These are phyloP conservation scores for Lytechinus variegatus DNA, from an alignment of 35 echinoderm and acorn worm species.

Conservation along the genomic window DNA sequence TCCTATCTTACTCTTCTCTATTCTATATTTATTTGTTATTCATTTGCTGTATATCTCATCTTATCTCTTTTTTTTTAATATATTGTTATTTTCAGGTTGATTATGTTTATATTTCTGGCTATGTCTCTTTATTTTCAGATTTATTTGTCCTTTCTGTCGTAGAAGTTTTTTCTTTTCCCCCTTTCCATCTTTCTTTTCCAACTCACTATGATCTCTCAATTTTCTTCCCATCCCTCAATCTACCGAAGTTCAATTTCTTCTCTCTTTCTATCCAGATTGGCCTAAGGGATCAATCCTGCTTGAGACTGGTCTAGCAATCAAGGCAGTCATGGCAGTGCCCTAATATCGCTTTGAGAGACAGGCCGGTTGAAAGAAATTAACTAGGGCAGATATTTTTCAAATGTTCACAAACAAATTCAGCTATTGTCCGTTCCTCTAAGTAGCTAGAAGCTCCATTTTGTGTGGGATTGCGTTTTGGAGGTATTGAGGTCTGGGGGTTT, in stretches of 20 bases:
- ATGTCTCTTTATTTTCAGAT: too few species aligned
- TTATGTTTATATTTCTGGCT: too few species aligned
- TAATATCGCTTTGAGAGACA: slow-evolving; percentile 46
- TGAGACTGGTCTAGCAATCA: slow-evolving; percentile 37
- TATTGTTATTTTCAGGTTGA: too few species aligned
- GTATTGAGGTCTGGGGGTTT: background rate
- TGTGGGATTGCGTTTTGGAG: slow-evolving; percentile 26
- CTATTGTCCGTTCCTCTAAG: slow-evolving; percentile 26
- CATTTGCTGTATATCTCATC: background rate
- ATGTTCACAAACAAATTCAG: slow-evolving; percentile 59
- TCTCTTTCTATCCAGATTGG: background rate
- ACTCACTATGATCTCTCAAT: background rate
- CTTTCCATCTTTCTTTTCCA: background rate
- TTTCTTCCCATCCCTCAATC: background rate
- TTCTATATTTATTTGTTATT: background rate
- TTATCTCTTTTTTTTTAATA: background rate
- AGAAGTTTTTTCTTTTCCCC: background rate
- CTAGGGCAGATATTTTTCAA: slow-evolving; percentile 58
- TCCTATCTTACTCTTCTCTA: background rate
- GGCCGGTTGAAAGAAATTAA: slow-evolving; percentile 47
- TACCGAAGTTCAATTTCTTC: background rate
- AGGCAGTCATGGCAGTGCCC: background rate
- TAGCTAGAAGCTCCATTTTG: slow-evolving; percentile 41
- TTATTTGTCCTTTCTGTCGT: too few species aligned
- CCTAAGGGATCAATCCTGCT: background rate